Percentiles rank a stretch among this genome's conserved stretches.
phyloP scores from a whole-genome alignment of 2,113 vertebrate genomes.

The Hemichromis elongatus region DNA sequence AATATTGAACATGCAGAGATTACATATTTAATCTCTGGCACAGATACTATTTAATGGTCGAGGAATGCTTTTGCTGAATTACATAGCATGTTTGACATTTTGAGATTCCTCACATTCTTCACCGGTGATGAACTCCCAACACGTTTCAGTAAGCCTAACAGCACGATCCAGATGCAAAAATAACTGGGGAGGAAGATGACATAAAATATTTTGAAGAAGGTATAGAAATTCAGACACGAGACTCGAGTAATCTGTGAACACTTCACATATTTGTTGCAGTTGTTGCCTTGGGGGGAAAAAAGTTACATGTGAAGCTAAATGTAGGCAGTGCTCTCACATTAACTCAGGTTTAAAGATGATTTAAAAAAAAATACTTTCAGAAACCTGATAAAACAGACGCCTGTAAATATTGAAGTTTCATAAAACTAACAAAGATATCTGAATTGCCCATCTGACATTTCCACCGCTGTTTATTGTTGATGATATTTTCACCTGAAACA shows the following conservation, averaged over 20 bases:
- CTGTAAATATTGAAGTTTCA: constrained; percentile 14
- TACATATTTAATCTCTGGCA: constrained; percentile 44
- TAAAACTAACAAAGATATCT: background rate
- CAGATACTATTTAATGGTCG: constrained; percentile 25
- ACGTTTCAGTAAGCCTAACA: background rate
- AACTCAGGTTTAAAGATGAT: background rate
- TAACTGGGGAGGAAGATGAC: background rate
- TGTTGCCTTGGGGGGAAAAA: background rate
- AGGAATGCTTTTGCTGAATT: constrained; percentile 40
- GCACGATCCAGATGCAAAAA: background rate
- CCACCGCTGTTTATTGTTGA: constrained; percentile 40
- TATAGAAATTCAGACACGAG: background rate
- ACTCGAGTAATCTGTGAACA: background rate
- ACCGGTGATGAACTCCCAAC: constrained; percentile 15
- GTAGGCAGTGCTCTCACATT: background rate
- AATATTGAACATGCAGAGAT: constrained; percentile 41
- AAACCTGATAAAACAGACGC: background rate
- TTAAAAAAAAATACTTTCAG: background rate
- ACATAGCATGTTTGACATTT: constrained; percentile 28
- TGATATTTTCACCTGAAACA: constrained; percentile 51
- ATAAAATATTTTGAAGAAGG: background rate
- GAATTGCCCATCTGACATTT: constrained; percentile 1
- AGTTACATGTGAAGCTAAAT: background rate
- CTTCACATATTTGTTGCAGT: background rate
- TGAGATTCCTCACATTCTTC: constrained; percentile 49